Evolutionary conservation across 2,888 invertebrate genomes (phyloP).

Genomic region (Calameuta filiformis): DNA sequence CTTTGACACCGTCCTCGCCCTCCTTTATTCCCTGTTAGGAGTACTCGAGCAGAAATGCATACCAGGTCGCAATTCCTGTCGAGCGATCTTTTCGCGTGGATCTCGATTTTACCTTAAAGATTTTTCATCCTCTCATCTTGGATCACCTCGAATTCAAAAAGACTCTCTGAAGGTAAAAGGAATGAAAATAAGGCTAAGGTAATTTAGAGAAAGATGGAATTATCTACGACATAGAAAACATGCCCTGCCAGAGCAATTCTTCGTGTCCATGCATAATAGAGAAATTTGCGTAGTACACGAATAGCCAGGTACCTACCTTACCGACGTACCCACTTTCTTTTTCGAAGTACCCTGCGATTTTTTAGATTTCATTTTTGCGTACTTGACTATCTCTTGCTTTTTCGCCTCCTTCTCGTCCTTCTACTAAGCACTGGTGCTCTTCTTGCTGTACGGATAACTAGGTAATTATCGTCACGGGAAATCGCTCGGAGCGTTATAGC

Average conservation of each 20-base stretch:
- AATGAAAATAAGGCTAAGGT: background rate
- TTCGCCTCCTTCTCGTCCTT: background rate
- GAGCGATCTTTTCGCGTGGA: slow-evolving; percentile 4
- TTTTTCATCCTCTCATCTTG: background rate
- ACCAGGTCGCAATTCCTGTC: slow-evolving; percentile 8
- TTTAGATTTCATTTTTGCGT: background rate
- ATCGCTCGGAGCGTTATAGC: background rate
- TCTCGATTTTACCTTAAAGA: background rate
- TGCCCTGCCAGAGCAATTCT: background rate
- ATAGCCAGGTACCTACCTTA: background rate
- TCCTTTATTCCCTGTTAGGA: slow-evolving; percentile 20
- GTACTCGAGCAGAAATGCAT: slow-evolving; percentile 16
- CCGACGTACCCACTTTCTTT: background rate
- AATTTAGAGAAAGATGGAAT: background rate
- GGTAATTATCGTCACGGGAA: background rate
- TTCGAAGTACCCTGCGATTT: background rate
- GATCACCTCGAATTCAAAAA: background rate
- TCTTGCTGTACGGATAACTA: background rate
- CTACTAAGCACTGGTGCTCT: background rate
- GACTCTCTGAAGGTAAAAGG: background rate
- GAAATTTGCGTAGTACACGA: background rate
- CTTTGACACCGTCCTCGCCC: slow-evolving; percentile 48
- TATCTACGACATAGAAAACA: background rate
- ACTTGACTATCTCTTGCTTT: background rate
- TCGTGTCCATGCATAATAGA: background rate